A percentile compares a stretch with the other conserved stretches of the same genome.
These are phyloP conservation scores for Hippocampus mohnikei DNA, from an alignment of 2,113 vertebrate species.

Conservation along the genomic window DNA sequence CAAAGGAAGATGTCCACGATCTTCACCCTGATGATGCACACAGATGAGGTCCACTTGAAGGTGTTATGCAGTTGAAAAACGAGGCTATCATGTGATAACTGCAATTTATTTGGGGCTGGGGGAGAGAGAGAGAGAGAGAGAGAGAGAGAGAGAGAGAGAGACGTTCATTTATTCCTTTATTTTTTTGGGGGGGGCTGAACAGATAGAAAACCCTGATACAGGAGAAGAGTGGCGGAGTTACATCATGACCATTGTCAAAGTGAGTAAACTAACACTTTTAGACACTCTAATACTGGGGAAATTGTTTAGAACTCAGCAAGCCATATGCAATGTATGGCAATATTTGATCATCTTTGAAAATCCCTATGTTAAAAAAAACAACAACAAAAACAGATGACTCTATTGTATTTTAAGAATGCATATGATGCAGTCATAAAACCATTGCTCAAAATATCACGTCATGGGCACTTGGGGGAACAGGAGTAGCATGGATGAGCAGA, in stretches of 20 bases:
- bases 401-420: background rate
- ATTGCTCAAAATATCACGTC: background rate
- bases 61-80: conserved; percentile 27
- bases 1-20: conserved; percentile 7
- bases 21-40: conserved; percentile 42
- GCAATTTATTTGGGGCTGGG: background rate
- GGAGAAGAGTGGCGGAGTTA: conserved; percentile 79
- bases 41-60: conserved; percentile 56
- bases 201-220: conserved; percentile 72
- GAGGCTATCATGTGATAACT: background rate
- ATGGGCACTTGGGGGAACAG: too few species aligned
- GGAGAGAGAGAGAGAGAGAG: background rate
- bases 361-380: too few species aligned
- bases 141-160: too few species aligned
- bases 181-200: background rate
- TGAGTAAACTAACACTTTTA: conserved; percentile 44
- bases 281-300: background rate
- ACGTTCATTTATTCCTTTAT: background rate
- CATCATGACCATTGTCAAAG: conserved; percentile 77
- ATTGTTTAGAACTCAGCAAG: too few species aligned
- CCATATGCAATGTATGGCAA: too few species aligned
- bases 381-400: too few species aligned
- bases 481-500: background rate
- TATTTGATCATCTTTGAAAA: too few species aligned
- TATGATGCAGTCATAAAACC: background rate